A percentile compares a stretch with the other conserved stretches of the same genome.
Conservation (phyloP, 35 echinoderm and acorn worm genomes). For the Patiria miniata region DNA sequence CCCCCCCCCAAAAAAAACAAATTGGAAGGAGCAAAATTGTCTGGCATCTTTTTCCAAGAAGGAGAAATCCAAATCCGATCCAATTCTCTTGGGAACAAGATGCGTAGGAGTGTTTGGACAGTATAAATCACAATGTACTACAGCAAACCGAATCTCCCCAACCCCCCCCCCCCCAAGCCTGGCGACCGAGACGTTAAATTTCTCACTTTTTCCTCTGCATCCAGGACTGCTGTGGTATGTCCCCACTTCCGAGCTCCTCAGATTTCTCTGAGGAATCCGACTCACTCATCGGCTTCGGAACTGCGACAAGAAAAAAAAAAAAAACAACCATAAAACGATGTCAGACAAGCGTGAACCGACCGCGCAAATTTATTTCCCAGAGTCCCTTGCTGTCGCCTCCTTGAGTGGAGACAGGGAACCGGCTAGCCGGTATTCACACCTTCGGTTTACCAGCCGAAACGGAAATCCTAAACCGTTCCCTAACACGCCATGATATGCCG, state of each 20-base stretch:
- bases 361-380: neutral
- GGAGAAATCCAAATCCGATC: too few relatives aligned
- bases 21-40: too few relatives aligned
- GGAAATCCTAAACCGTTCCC: neutral
- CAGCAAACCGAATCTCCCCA: too few relatives aligned
- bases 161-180: neutral
- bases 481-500: neutral
- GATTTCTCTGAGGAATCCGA: conserved; percentile 81
- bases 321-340: neutral
- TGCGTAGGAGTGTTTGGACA: too few relatives aligned
- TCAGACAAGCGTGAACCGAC: conserved; percentile 11
- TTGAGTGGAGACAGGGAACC: too few relatives aligned
- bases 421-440: neutral
- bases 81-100: too few relatives aligned
- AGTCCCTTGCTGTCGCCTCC: too few relatives aligned
- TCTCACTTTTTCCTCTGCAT: conserved; percentile 86
- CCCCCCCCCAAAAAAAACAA: too few relatives aligned
- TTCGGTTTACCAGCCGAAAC: neutral
- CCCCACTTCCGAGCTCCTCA: conserved; percentile 83
- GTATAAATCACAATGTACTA: too few relatives aligned
- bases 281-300: conserved; percentile 88
- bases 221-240: conserved; percentile 86
- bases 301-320: conserved; percentile 34
- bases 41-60: too few relatives aligned
- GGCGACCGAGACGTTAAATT: neutral